Percentiles rank a stretch among this genome's conserved stretches.
Conservation (phyloP, 2,888 invertebrate genomes). For the Zelleria hepariella region DNA sequence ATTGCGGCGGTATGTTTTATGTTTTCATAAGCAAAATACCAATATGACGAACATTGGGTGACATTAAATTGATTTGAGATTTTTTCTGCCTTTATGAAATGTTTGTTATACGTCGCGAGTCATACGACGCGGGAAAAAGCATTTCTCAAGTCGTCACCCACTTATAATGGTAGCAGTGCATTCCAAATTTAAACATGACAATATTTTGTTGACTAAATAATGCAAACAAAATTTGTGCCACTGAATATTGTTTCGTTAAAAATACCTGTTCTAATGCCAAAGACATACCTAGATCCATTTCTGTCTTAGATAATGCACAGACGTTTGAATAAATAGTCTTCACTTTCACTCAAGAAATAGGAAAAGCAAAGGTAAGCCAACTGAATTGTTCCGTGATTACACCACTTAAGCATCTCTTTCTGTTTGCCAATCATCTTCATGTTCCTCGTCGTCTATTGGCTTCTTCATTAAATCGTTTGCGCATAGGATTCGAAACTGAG, state of each 20-base stretch:
- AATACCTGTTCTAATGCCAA: background rate
- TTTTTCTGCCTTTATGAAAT: no score
- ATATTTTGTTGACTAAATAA: no score
- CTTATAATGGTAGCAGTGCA: constrained; percentile 18
- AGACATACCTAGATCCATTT: constrained; percentile 5
- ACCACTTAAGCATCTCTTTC: background rate
- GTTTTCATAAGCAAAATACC: no score
- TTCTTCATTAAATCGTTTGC: background rate
- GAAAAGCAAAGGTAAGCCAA: background rate
- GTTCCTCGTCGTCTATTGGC: background rate
- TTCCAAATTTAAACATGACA: constrained; percentile 26
- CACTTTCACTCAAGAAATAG: background rate
- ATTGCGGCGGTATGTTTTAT: no score
- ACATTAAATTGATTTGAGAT: no score
- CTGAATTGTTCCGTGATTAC: background rate
- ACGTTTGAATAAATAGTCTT: background rate
- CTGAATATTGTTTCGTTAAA: background rate
- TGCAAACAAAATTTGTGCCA: no score
- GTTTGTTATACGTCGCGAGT: no score
- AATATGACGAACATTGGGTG: no score
- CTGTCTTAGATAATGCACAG: constrained; percentile 6
- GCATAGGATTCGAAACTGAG: background rate
- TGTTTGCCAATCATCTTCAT: background rate
- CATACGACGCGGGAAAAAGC: no score
- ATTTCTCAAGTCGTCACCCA: constrained; percentile 20